Evolutionary conservation across 2,888 invertebrate species (phyloP).

Genomic region (Nomada fucata): DNA sequence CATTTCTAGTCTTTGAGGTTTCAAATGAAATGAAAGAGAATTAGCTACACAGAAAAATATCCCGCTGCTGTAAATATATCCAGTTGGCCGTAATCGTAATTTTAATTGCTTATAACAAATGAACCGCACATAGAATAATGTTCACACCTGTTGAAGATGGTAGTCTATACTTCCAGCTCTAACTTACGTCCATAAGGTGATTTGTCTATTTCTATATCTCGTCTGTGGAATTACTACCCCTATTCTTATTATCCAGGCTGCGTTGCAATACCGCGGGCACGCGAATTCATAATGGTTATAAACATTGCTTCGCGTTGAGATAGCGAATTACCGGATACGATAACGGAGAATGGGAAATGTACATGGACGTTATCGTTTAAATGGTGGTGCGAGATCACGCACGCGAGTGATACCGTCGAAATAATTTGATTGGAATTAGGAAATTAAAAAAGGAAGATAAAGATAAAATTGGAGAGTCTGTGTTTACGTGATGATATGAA

Average conservation of each 20-base stretch:
- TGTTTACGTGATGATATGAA: background rate
- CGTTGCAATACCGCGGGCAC: slow-evolving; percentile 9
- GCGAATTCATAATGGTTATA: slow-evolving; percentile 26
- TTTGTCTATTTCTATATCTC: no score
- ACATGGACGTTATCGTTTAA: slow-evolving; percentile 2
- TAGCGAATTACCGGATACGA: background rate
- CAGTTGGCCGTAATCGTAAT: no score
- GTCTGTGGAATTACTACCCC: slow-evolving; percentile 56
- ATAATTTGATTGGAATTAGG: background rate
- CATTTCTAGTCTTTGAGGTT: no score
- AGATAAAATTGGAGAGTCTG: no score
- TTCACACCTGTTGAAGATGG: no score
- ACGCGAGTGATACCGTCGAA: background rate
- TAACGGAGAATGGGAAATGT: background rate
- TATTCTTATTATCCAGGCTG: slow-evolving; percentile 28
- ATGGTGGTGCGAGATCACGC: background rate
- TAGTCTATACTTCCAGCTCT: no score
- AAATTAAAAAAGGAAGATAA: background rate
- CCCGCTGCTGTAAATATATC: no score
- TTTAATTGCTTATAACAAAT: no score
- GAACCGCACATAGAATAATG: no score
- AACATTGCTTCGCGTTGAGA: slow-evolving; percentile 21
- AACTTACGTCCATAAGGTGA: no score
- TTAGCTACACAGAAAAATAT: no score
- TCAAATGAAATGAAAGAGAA: no score